Base-by-base conservation (phyloP, 2,797 vertebrate genomes). In the Oreochromis grahami region DNA sequence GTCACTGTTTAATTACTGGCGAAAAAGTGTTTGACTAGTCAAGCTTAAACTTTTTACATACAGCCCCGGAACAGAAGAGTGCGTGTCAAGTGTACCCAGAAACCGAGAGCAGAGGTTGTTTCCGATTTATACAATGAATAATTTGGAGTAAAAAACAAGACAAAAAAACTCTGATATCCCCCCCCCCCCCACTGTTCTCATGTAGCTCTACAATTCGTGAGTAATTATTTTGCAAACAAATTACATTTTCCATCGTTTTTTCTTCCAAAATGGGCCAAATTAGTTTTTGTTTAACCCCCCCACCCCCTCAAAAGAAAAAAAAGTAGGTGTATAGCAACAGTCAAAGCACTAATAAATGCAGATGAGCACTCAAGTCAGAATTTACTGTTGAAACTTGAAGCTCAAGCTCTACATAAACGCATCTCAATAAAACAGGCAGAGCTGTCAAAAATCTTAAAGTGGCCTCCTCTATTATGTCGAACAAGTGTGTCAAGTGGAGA, bases 401-500 rank as follows among this genome's bases (percentile, higher is more conserved):
- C 63, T 72, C 15, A 21, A 77, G 72, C 43, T 53, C 34, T 3
- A 34, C 45, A 29, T 10, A 85, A 78, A 72, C 17, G 1, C 55
- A 55, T 21, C 24, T 55, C 55, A 77, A 26, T 68, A 77, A 79
- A 77, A 65, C 7, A 24, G 34, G n/a, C 9, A 53, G 51, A 53
- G 52, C 36, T 82, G 77, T 80, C 13, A 78, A 26, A 74, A 85
- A 89, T 74, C 45, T 21, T 43, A 51, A 77, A 82, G 78, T 88
- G 41, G 32, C 17, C 17, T 32, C 7, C 13, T 83, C 76, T 55
- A 84, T 93, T 90, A 90, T 88, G 79, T 89, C 3, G 17, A 89
- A 91, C 81, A 89, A 88, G 82, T 84, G 77, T 91, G 88, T 88
- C 80, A 92, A 87, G 84, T 84, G 81, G 80, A 72, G 86, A 92